These are phyloP conservation scores for Cryptops parisi DNA, from an alignment of 2,888 invertebrate genomes.

Conservation along the genomic window DNA sequence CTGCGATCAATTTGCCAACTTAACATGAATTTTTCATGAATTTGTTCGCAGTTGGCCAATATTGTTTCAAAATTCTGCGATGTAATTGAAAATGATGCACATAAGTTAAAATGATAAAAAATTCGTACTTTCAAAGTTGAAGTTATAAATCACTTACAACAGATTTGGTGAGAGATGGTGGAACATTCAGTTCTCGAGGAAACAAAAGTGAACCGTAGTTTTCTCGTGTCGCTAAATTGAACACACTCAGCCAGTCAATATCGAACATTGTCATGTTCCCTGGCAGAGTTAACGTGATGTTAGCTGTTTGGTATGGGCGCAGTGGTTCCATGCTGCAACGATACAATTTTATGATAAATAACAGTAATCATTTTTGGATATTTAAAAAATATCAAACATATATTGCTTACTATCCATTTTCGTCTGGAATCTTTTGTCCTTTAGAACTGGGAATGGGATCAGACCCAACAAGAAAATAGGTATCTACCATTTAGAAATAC, in stretches of 20 bases:
- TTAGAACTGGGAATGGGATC: constrained; percentile 67
- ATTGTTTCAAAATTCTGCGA: constrained; percentile 35
- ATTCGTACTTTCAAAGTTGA: not conserved
- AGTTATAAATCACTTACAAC: constrained; percentile 34
- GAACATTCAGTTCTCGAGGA: constrained; percentile 67
- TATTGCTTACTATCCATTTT: constrained; percentile 88
- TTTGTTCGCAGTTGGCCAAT: constrained; percentile 67
- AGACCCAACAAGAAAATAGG: no score
- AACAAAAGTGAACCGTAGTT: constrained; percentile 60
- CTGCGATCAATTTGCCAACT: constrained; percentile 89
- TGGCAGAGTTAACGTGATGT: constrained; percentile 57
- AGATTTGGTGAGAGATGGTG: constrained; percentile 57
- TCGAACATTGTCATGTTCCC: constrained; percentile 67
- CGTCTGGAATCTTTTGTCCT: constrained; percentile 71
- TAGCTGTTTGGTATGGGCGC: constrained; percentile 53
- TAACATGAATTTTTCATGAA: constrained; percentile 67
- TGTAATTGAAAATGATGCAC: not conserved
- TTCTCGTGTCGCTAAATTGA: constrained; percentile 49
- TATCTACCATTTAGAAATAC: no score
- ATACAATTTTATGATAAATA: no score
- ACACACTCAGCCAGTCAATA: constrained; percentile 71
- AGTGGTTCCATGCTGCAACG: constrained; percentile 56
- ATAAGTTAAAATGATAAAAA: not conserved
- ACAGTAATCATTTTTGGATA: no score
- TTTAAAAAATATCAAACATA: no score